Conservation (phyloP, 2,888 invertebrate species). For the Athrips mouffetella region DNA sequence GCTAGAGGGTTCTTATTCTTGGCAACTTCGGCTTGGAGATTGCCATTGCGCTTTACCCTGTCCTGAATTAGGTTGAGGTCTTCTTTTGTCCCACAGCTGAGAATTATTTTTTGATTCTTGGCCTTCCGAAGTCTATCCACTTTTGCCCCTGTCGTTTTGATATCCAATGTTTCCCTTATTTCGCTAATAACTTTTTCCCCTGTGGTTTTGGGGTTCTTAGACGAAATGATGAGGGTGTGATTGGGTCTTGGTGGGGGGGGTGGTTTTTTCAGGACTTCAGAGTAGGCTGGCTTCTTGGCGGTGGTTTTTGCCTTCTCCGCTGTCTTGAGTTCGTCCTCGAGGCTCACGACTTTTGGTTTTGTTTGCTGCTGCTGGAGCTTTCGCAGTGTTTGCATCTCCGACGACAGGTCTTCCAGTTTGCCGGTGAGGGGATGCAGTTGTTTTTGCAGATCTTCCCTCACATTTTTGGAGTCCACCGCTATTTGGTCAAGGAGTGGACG, state of each 20-base stretch:
- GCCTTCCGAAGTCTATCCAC: constrained; percentile 21
- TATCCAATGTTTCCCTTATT: constrained; percentile 18
- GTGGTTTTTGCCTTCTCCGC: too few relatives aligned
- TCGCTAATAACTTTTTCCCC: constrained; percentile 19
- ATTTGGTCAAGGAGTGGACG: too few relatives aligned
- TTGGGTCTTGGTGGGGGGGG: too few relatives aligned
- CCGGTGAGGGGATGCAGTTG: neutral
- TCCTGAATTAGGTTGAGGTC: too few relatives aligned
- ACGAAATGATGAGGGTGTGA: neutral
- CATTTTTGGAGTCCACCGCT: too few relatives aligned
- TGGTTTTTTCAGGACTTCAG: too few relatives aligned
- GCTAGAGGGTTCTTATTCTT: too few relatives aligned
- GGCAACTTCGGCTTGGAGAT: too few relatives aligned
- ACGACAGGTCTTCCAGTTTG: neutral
- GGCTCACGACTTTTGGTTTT: neutral
- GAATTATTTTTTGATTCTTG: constrained; percentile 20
- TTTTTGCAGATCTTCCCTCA: too few relatives aligned
- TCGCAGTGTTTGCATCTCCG: neutral
- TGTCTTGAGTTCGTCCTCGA: neutral
- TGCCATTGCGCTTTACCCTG: too few relatives aligned
- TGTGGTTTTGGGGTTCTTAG: neutral
- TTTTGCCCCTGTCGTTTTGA: too few relatives aligned
- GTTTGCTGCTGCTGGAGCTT: neutral
- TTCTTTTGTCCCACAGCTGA: constrained; percentile 17
- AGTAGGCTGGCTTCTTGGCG: too few relatives aligned